These are phyloP conservation scores for Seriola quinqueradiata DNA, from an alignment of 2,113 vertebrate species.

Conservation along the genomic window DNA sequence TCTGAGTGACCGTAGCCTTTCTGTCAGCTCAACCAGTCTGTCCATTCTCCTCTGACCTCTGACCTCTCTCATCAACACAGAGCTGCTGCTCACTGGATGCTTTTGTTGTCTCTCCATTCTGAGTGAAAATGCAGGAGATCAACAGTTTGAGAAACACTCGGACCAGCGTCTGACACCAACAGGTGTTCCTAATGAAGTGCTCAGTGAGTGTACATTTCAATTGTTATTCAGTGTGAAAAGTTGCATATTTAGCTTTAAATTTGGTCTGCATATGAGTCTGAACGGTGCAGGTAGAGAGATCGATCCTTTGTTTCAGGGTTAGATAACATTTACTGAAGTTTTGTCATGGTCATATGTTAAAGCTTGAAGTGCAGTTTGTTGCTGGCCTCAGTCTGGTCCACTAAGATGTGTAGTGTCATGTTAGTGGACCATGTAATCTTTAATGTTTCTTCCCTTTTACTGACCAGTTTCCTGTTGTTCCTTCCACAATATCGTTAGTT, in stretches of 20 bases:
- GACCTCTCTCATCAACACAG: no score
- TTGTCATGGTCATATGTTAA: not conserved
- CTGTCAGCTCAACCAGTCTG: no score
- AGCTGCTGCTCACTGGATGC: no score
- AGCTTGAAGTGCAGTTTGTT: slow-evolving; percentile 2
- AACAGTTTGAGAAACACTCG: no score
- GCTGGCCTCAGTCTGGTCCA: not conserved
- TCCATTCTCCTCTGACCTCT: no score
- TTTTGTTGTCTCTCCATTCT: no score
- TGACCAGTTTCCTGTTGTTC: not conserved
- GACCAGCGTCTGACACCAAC: not conserved
- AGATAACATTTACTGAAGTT: not conserved
- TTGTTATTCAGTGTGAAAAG: not conserved
- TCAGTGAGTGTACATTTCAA: not conserved
- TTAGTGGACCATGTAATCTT: not conserved
- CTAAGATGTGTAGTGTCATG: not conserved
- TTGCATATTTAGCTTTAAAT: slow-evolving; percentile 37
- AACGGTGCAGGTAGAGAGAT: not conserved
- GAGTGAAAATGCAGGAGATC: no score
- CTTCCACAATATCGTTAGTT: not conserved
- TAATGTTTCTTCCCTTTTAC: not conserved
- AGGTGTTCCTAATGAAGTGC: not conserved
- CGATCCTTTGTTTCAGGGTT: not conserved
- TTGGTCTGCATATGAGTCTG: not conserved
- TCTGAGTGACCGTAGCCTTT: no score